Conservation (phyloP, 92 coral and sea anemone genomes). For the Metridium senile region DNA sequence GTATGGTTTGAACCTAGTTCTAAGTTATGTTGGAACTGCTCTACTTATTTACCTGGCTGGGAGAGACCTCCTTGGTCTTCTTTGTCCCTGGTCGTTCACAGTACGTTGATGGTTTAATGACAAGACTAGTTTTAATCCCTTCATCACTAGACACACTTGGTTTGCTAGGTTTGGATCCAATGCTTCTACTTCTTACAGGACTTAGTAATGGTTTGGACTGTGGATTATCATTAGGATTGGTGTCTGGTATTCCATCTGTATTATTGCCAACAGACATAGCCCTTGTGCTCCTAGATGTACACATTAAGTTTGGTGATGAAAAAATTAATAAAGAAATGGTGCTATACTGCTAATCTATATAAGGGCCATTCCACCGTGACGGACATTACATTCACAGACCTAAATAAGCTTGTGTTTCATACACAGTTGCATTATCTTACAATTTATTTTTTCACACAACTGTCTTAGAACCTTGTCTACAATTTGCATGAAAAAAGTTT, state of each 20-base stretch:
- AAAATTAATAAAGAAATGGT: not conserved
- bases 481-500: too few relatives aligned
- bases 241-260: constrained; percentile 38
- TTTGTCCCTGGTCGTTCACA: constrained; percentile 67
- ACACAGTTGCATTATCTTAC: too few relatives aligned
- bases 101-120: constrained; percentile 34
- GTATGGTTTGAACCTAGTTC: not conserved
- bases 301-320: too few relatives aligned
- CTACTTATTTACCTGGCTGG: constrained; percentile 47
- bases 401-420: too few relatives aligned
- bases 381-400: too few relatives aligned
- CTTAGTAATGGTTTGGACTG: constrained; percentile 10
- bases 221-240: constrained; percentile 15
- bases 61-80: constrained; percentile 63
- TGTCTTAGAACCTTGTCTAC: too few relatives aligned
- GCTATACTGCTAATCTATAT: not conserved
- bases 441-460: too few relatives aligned
- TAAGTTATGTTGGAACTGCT: not conserved
- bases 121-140: constrained; percentile 16
- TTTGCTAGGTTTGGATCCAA: not conserved
- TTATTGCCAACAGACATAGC: constrained; percentile 11
- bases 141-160: constrained; percentile 31
- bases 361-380: too few relatives aligned
- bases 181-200: constrained; percentile 17
- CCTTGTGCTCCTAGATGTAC: constrained; percentile 10